Conservation (phyloP, 2,113 vertebrate species). For the Ancistrus triradiatus region DNA sequence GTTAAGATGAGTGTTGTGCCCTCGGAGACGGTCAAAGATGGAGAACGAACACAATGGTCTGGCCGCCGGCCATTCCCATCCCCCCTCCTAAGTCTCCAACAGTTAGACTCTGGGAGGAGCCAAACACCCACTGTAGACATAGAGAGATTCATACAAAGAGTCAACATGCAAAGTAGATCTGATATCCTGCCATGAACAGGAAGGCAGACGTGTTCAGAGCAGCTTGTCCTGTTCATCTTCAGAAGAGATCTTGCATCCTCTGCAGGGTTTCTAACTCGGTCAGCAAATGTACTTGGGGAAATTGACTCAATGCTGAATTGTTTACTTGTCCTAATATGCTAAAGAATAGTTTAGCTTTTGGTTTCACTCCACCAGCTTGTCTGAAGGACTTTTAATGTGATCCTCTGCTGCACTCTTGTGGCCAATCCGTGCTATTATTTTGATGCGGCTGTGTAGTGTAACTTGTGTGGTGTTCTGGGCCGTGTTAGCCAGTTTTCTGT, state of each 20-base stretch:
- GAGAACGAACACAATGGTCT: conserved; percentile 35
- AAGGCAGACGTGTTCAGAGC: conserved; percentile 4
- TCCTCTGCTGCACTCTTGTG: conserved; percentile 31
- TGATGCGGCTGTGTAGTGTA: too few relatives aligned
- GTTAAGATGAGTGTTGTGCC: conserved; percentile 13
- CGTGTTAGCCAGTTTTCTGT: too few relatives aligned
- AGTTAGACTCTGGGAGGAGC: conserved; percentile 30
- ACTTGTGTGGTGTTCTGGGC: too few relatives aligned
- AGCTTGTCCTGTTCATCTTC: not conserved
- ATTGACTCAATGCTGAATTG: too few relatives aligned
- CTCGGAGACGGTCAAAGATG: conserved; percentile 15
- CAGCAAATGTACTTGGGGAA: too few relatives aligned
- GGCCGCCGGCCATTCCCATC: conserved; percentile 34
- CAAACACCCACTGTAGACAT: conserved; percentile 3
- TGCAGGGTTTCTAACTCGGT: too few relatives aligned
- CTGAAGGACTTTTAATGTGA: not conserved
- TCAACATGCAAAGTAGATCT: conserved; percentile 13
- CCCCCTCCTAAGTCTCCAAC: conserved; percentile 10
- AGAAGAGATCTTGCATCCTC: too few relatives aligned
- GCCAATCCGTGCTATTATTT: not conserved
- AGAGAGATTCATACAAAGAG: conserved; percentile 20
- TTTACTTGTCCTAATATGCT: too few relatives aligned
- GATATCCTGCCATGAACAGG: not conserved
- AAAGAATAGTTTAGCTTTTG: not conserved
- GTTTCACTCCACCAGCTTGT: not conserved